A percentile compares a stretch with the other conserved stretches of the same genome.
Conservation (phyloP, 2,888 invertebrate species). For the Patella depressa region DNA sequence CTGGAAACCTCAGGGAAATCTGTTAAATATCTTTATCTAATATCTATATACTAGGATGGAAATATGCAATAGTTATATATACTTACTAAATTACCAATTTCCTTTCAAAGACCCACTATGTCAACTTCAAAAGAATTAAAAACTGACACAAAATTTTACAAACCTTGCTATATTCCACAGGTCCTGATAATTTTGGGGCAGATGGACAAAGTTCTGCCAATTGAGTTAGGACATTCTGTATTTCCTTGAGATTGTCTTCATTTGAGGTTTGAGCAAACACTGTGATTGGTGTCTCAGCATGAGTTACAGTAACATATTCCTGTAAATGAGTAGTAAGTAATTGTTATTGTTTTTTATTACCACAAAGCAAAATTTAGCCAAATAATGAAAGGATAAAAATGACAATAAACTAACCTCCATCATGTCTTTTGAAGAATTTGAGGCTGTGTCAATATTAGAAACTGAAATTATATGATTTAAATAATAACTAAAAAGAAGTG, state of each 20-base stretch:
- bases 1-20: too few relatives aligned
- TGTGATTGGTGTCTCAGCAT: slow-evolving; percentile 57
- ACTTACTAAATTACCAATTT: too few relatives aligned
- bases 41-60: too few relatives aligned
- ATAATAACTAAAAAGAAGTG: too few relatives aligned
- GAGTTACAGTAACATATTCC: slow-evolving; percentile 51
- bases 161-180: slow-evolving; percentile 55
- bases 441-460: slow-evolving; percentile 4
- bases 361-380: too few relatives aligned
- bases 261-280: slow-evolving; percentile 57
- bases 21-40: too few relatives aligned
- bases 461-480: background rate
- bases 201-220: slow-evolving; percentile 55
- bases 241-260: slow-evolving; percentile 47
- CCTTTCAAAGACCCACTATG: too few relatives aligned
- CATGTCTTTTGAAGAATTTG: background rate
- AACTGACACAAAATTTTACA: background rate
- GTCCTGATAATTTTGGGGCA: slow-evolving; percentile 44
- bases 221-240: slow-evolving; percentile 49
- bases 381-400: background rate
- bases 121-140: too few relatives aligned
- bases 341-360: background rate
- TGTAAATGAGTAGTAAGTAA: slow-evolving; percentile 23
- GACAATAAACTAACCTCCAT: background rate
- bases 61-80: too few relatives aligned